These are phyloP conservation scores for Ficedula albicollis DNA, from an alignment of 2,797 vertebrate genomes.

Conservation along the genomic window DNA sequence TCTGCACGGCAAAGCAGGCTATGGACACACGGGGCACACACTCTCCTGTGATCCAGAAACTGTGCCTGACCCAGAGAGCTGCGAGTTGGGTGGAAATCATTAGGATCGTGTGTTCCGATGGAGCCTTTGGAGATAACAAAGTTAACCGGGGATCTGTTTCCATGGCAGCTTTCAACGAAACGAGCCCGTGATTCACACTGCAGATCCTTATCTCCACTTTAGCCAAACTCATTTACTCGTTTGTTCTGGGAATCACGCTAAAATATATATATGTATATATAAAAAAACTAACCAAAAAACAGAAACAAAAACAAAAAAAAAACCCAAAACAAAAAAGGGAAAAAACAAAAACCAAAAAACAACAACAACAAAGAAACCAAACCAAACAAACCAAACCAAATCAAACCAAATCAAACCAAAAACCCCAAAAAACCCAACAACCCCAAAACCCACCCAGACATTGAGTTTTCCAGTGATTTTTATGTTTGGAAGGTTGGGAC, in stretches of 20 bases:
- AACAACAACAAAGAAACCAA: too few relatives aligned
- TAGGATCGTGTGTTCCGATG: constrained; percentile 7
- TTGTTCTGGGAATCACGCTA: not conserved
- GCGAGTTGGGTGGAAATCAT: constrained; percentile 39
- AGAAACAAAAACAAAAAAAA: too few relatives aligned
- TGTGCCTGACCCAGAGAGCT: not conserved
- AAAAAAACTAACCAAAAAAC: too few relatives aligned
- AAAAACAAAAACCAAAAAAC: too few relatives aligned
- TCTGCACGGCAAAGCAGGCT: not conserved
- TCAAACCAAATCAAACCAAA: too few relatives aligned
- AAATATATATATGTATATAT: not conserved
- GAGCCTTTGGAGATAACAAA: not conserved
- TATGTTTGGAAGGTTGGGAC: not conserved
- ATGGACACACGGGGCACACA: not conserved
- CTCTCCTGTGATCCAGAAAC: not conserved
- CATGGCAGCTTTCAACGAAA: constrained; percentile 16
- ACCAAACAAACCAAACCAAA: too few relatives aligned
- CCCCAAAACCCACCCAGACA: not conserved
- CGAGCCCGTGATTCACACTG: not conserved
- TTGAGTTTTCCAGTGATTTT: not conserved
- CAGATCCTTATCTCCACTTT: constrained; percentile 10
- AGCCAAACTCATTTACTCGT: constrained; percentile 40
- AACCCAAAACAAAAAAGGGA: too few relatives aligned
- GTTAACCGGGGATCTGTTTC: constrained; percentile 35
- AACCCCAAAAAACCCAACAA: too few relatives aligned